Base-by-base conservation (phyloP, 2,888 invertebrate genomes). In the Sussaba pulchella region DNA sequence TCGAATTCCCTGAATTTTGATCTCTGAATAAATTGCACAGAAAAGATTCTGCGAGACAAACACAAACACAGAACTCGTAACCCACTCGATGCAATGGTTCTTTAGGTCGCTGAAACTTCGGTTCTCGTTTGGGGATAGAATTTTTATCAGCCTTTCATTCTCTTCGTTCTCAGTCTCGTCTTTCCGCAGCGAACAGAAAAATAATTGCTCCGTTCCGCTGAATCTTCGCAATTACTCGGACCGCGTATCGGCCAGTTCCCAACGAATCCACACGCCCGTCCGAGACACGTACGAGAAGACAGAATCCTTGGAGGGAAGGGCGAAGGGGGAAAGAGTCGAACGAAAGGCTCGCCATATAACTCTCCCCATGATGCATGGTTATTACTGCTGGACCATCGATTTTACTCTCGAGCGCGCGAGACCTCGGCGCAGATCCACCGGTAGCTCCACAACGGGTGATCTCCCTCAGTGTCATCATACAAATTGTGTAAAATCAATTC, bases 121-220 rank as follows among this genome's bases (percentile, higher is more conserved):
- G 19, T 31, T 50, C 39, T 19, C 31, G 50, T 12, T 67, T 39
- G n/a, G n/a, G 14, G 19, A 14, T 67, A 50, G 3, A 50, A 50
- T 67, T 31, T 57, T 71, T 69, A 12, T 70, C 39, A 39, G 3
- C 43, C 41, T 21, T 14, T 52, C n/a, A 9, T 63, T 31, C 67
- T 78, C 26, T 50, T 17, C 12, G 50, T 47, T n/a, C 39, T 47
- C 12, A 21, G 59, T 66, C 64, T 74, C 69, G 66, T 54, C 74
- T 71, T 75, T 50, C 43, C 14, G 39, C 59, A 59, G 43, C 47
- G 43, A 14, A 72, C 70, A 72, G 6, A 31, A 84, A 84, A 83
- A 82, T 84, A 85, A 85, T 84, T 83, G 79, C 82, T 73, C 76
- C 81, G 80, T 82, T 82, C 82, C 82, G 81, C 78, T 76, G 78